Evolutionary conservation across 2,797 vertebrate species (phyloP).

Genomic region (Chromis chromis): DNA sequence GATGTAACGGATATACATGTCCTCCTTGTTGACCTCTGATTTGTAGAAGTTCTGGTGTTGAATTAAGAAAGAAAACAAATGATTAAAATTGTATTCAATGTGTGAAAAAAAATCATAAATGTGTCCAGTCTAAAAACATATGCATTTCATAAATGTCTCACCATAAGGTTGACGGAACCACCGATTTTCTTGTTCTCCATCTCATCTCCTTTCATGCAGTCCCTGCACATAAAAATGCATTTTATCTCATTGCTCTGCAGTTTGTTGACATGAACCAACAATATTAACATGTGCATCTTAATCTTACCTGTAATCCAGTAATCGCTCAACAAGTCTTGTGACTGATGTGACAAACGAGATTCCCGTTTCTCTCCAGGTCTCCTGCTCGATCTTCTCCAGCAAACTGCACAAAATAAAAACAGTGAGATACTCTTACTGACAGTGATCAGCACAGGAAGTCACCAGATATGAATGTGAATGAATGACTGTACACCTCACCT

Average conservation of each 20-base stretch:
- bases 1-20: conserved; percentile 99
- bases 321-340: conserved; percentile 96
- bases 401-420: conserved; percentile 82
- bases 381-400: conserved; percentile 98
- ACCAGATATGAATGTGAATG: conserved; percentile 23
- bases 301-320: conserved; percentile 95
- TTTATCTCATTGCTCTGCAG: conserved; percentile 1
- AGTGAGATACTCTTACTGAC: conserved; percentile 14
- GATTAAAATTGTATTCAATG: neutral
- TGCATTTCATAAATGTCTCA: conserved; percentile 74
- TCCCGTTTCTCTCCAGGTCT: conserved; percentile 98
- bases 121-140: neutral
- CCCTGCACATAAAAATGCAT: conserved; percentile 80
- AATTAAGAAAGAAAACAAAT: conserved; percentile 9
- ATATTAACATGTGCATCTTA: neutral
- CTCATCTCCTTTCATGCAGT: conserved; percentile 99
- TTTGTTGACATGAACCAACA: conserved; percentile 2
- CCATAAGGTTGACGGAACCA: conserved; percentile 97
- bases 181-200: conserved; percentile 98
- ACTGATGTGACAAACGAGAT: conserved; percentile 98
- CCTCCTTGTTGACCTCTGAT: conserved; percentile 98
- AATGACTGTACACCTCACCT: conserved; percentile 84
- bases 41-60: conserved; percentile 96
- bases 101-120: neutral
- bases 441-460: neutral